Conservation (phyloP, 2,888 invertebrate genomes). For the Stratiomys singularior region DNA sequence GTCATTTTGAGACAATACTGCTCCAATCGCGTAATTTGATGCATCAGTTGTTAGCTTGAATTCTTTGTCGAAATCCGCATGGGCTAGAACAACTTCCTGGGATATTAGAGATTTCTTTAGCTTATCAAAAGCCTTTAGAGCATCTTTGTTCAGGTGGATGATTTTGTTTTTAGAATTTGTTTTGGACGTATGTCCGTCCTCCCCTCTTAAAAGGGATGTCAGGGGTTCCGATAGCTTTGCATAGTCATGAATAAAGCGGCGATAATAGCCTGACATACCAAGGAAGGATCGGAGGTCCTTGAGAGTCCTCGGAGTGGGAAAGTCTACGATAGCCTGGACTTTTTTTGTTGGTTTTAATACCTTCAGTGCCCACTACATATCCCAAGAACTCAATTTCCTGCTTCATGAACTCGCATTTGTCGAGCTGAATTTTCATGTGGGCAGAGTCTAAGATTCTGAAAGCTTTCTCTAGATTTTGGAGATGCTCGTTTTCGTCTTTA, state of each 20-base stretch:
- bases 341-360: slow-evolving; percentile 17
- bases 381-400: slow-evolving; percentile 29
- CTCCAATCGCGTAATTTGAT: slow-evolving; percentile 10
- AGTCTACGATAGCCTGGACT: slow-evolving; percentile 13
- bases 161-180: too few species aligned
- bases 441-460: slow-evolving; percentile 5
- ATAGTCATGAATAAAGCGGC: background rate
- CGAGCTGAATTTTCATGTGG: slow-evolving; percentile 23
- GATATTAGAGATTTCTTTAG: slow-evolving; percentile 46
- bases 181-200: background rate
- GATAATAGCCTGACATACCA: slow-evolving; percentile 21
- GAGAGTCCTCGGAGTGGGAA: slow-evolving; percentile 17
- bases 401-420: slow-evolving; percentile 32
- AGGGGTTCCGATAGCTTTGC: background rate
- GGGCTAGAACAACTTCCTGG: slow-evolving; percentile 43
- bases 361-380: slow-evolving; percentile 16
- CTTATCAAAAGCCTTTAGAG: slow-evolving; percentile 22
- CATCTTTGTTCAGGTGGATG: too few species aligned
- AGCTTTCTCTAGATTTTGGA: slow-evolving; percentile 1
- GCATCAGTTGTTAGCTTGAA: slow-evolving; percentile 44
- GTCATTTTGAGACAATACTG: slow-evolving; percentile 14
- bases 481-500: background rate
- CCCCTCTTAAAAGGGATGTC: background rate
- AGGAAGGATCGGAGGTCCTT: slow-evolving; percentile 21
- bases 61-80: slow-evolving; percentile 45